Evolutionary conservation across 2,797 vertebrate genomes (phyloP), one percentile per base, ranked within the genome.

Genomic region (Oreonectes daqikongensis): DNA sequence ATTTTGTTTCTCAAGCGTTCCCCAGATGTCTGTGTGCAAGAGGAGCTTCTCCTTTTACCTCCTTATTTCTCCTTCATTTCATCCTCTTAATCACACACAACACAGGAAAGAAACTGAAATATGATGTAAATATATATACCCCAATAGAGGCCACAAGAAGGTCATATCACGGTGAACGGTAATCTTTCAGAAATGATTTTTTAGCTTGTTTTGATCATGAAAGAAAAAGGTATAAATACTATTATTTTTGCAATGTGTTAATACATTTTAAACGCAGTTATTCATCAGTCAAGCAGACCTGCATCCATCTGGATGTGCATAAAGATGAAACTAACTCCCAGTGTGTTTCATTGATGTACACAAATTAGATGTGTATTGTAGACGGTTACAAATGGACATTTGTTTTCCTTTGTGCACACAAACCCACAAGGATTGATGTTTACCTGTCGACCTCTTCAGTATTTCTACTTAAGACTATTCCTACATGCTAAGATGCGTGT

Each of bases 381-480:
- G 87, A 84, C 77, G 80, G 81, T 75, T 81, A 71, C 82, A 84
- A 84, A 87, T 85, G 85, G 84, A 82, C 82, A 86, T 53, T 22
- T 48, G 65, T 80, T 77, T 76, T 85, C 59, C 53, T 48, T 53
- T 9, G 30, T 35, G 2, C 48, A 53, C 57, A 42, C 53, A 53
- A 52, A 48, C 32, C 6, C 32, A 35, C 1, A 35, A 35, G 35
- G 84, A 87, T 80, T 70, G 77, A 87, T 85, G 86, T 82, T 73
- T 60, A 78, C 18, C 82, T 88, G 76, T 82, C 81, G 8, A 72
- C 84, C 83, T 82, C n/a, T 1, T 88, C 85, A 88, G 90, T 86
- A 87, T 81, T 75, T 83, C 5, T 57, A 24, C 28, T 46, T 46
- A 46, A 0, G 76, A 57, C 32, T 30, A 14, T 10, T 52, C 9